These are phyloP conservation scores for Oxytorus armatus DNA, from an alignment of 2,888 invertebrate species.

Conservation along the genomic window DNA sequence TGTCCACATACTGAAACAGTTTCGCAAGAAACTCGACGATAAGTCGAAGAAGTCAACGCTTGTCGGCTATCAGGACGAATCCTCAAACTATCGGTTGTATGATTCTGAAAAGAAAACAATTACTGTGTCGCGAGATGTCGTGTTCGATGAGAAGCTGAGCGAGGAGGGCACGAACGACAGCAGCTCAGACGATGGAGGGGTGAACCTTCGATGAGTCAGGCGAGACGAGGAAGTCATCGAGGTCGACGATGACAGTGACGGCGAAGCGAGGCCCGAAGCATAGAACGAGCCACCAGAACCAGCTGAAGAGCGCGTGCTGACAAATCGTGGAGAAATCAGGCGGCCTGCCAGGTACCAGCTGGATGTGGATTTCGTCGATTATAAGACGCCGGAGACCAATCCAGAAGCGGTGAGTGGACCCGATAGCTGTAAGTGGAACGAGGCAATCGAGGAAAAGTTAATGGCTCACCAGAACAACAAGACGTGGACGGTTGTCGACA, in stretches of 20 bases:
- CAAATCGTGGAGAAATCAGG: neutral
- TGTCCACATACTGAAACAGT: slow-evolving; percentile 59
- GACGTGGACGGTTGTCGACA: neutral
- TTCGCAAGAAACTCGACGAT: slow-evolving; percentile 66
- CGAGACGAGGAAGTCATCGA: neutral
- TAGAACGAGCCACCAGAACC: neutral
- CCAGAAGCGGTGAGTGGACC: slow-evolving; percentile 3
- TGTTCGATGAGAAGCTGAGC: slow-evolving; percentile 4
- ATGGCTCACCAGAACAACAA: slow-evolving; percentile 17
- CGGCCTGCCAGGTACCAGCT: neutral
- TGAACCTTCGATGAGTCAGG: neutral
- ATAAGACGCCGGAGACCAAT: neutral
- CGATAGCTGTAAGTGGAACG: no score
- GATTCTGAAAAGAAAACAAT: slow-evolving; percentile 22
- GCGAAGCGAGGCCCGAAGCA: neutral
- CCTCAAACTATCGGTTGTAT: slow-evolving; percentile 44
- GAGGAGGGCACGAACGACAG: neutral
- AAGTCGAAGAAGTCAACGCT: slow-evolving; percentile 68
- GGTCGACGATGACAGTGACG: neutral
- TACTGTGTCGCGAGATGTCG: slow-evolving; percentile 38
- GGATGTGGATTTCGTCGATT: neutral
- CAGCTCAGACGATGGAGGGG: neutral
- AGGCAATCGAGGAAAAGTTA: neutral
- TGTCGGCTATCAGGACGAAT: slow-evolving; percentile 46
- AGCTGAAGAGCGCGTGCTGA: neutral